Evolutionary conservation across 1,140 invertebrate genomes (phyloP).

Genomic region (Leucophenga varia): DNA sequence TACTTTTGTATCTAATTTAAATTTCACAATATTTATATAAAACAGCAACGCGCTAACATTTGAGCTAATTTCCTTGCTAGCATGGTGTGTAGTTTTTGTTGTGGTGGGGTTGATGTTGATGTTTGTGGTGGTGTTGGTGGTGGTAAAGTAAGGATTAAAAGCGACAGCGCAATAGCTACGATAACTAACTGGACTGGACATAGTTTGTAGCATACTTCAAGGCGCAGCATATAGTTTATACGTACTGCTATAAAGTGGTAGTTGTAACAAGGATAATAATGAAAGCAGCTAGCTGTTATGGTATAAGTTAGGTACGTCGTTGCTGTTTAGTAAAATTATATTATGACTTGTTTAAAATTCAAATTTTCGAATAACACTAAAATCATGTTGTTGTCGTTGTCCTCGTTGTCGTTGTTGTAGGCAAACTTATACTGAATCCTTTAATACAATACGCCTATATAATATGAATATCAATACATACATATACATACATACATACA

Average conservation of each 20-base stretch:
- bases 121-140: constrained; percentile 3
- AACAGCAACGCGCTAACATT: constrained; percentile 39
- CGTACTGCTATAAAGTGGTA: no score
- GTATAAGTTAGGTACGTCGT: no score
- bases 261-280: no score
- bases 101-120: neutral
- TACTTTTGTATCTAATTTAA: constrained; percentile 50
- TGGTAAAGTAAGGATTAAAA: constrained; percentile 31
- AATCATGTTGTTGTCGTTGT: constrained; percentile 41
- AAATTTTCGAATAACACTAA: constrained; percentile 47
- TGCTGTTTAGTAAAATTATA: constrained; percentile 50
- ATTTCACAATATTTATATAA: constrained; percentile 27
- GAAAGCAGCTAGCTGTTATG: no score
- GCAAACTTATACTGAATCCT: no score
- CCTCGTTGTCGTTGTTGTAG: neutral
- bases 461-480: no score
- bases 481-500: neutral
- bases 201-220: no score
- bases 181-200: no score
- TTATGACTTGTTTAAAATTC: constrained; percentile 55
- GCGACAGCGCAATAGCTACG: no score
- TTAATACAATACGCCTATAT: no score
- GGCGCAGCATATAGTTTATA: no score
- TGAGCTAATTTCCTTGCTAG: constrained; percentile 40
- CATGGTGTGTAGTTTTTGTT: neutral